A percentile compares a stretch with the other conserved stretches of the same genome.
Conservation (phyloP, 2,797 vertebrate species). For the Cirrhinus molitorella region DNA sequence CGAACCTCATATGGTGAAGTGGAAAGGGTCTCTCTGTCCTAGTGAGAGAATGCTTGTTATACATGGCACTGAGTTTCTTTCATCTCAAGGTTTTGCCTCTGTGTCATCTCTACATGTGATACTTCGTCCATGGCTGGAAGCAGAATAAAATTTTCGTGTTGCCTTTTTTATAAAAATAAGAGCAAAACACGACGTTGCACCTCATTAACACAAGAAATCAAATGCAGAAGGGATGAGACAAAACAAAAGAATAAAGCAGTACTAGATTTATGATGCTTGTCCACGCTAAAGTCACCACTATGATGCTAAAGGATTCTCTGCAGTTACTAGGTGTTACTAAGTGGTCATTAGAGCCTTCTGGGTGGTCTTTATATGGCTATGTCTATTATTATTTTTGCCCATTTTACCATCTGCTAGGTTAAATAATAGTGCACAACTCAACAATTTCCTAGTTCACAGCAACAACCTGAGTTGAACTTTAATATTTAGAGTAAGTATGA, state of each 20-base stretch:
- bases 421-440: background rate
- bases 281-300: background rate
- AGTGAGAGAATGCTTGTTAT: constrained; percentile 37
- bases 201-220: background rate
- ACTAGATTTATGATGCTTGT: constrained; percentile 9
- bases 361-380: background rate
- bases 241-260: background rate
- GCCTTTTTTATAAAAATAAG: constrained; percentile 10
- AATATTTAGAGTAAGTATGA: background rate
- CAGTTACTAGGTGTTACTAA: too few relatives aligned
- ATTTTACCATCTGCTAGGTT: background rate
- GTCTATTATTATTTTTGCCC: background rate
- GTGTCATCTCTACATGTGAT: constrained; percentile 9
- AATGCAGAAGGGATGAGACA: background rate
- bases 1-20: constrained; percentile 8
- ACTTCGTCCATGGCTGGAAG: background rate
- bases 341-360: background rate
- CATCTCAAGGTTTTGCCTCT: constrained; percentile 27
- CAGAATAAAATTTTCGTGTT: background rate
- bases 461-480: background rate
- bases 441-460: background rate
- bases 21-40: constrained; percentile 17
- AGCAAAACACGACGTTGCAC: background rate
- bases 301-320: background rate
- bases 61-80: constrained; percentile 28